Percentiles rank a stretch among this genome's conserved stretches.
phyloP scores from a whole-genome alignment of 2,888 invertebrate genomes.

The Lasius platythorax region DNA sequence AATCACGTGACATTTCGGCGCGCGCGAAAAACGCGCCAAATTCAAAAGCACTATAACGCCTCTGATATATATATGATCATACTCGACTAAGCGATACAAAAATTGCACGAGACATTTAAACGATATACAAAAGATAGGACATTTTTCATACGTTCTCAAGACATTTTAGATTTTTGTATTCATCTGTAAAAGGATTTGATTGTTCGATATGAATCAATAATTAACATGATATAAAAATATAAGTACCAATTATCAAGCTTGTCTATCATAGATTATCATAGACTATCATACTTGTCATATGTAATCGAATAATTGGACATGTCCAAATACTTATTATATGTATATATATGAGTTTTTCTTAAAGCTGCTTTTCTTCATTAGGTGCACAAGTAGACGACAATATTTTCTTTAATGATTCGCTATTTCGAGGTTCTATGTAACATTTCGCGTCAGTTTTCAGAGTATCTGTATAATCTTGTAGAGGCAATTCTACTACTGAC shows the following conservation, averaged over 20 bases:
- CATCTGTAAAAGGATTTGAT: neutral
- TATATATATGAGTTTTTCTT: neutral
- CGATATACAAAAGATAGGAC: neutral
- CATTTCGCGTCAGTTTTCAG: neutral
- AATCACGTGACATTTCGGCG: constrained; percentile 17
- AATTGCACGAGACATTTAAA: neutral
- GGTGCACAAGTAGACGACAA: neutral
- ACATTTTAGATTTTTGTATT: neutral
- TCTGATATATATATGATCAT: too few species aligned
- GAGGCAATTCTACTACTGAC: neutral
- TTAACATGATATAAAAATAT: neutral
- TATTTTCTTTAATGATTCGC: neutral
- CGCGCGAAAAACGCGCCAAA: neutral
- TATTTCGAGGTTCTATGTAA: neutral
- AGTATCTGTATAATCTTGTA: neutral
- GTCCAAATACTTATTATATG: neutral
- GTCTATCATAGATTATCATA: too few species aligned
- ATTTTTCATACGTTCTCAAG: neutral
- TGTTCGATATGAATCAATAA: neutral
- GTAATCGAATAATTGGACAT: neutral
- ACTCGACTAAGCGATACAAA: neutral
- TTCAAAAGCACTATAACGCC: neutral
- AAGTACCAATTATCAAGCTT: neutral
- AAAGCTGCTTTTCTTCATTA: neutral
- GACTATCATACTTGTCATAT: neutral